These are phyloP conservation scores for Tachina fera DNA, from an alignment of 2,888 invertebrate genomes.

Conservation along the genomic window DNA sequence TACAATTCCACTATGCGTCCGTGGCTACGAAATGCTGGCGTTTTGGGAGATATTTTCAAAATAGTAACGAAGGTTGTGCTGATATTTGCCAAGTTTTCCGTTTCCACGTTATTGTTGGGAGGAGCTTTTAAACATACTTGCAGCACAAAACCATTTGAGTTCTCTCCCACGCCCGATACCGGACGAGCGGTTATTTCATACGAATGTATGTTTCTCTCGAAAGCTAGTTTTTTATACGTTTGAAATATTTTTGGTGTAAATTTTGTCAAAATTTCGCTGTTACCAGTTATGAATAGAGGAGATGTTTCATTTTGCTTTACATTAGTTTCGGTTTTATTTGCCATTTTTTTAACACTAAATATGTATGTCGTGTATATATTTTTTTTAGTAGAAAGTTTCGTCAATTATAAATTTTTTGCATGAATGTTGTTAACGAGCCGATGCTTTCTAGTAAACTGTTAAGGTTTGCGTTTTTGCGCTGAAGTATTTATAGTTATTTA, in stretches of 20 bases:
- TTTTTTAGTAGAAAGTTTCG: neutral
- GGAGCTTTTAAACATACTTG: constrained; percentile 70
- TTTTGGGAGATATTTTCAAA: constrained; percentile 78
- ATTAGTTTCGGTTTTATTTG: constrained; percentile 35
- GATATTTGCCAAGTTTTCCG: neutral
- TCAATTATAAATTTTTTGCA: constrained; percentile 7
- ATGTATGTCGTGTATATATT: neutral
- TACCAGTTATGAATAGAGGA: constrained; percentile 24
- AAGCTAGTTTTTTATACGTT: constrained; percentile 59
- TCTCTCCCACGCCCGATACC: constrained; percentile 74
- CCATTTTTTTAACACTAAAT: constrained; percentile 35
- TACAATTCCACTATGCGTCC: constrained; percentile 77
- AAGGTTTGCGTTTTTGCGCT: constrained; percentile 41
- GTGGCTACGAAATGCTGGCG: constrained; percentile 76
- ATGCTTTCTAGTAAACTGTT: constrained; percentile 59
- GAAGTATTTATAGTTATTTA: constrained; percentile 67
- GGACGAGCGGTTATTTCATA: constrained; percentile 57
- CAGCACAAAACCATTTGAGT: constrained; percentile 74
- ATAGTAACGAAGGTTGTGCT: constrained; percentile 68
- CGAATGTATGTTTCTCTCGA: constrained; percentile 51
- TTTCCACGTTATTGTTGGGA: constrained; percentile 15
- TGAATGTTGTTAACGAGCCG: constrained; percentile 25
- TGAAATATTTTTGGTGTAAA: constrained; percentile 59
- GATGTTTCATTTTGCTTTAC: constrained; percentile 15
- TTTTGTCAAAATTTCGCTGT: constrained; percentile 57